Base-by-base conservation (phyloP, 1,140 invertebrate genomes). In the Episyrphus balteatus region DNA sequence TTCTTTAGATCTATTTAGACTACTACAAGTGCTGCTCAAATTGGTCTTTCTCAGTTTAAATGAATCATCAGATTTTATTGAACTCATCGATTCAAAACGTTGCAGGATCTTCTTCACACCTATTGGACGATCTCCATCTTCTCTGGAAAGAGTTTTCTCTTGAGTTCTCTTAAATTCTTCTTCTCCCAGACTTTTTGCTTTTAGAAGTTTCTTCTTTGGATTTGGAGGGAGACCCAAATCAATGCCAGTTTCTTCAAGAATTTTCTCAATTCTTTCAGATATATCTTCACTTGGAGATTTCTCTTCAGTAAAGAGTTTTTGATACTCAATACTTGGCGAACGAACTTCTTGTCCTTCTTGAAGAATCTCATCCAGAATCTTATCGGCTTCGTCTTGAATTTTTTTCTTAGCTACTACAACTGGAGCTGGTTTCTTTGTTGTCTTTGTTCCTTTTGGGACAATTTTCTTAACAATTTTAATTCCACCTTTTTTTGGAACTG, bases 1-100 rank as follows among this genome's bases (percentile, higher is more conserved):
- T 12, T 36, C 14, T 12, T 36, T 36, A 1, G 51, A 50, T 19
- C 54, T 65, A 42, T 61, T 65, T 44, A 66, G 33, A 34, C 65
- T 66, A 34, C 60, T 65, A 2, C 60, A 60, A 26, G 45, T 61
- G 0, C 12, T 36, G 12, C 14, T 36, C 14, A 62, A 62, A 19
- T 66, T 62, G 62, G 65, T 66, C 31, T 60, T 58, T 3, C 60
- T 55, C 33, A 65, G 21, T 49, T 66, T 65, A 14, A 65, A 66
- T 2, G 53, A 53, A 19, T 40, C 55, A 18, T 51, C 50, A 8
- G 61, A 61, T 21, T 51, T 51, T 5, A 66, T 54, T 0, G 62
- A 66, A 26, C 55, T 62, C 53, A 66, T 55, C 1, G 62, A 66
- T 45, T 65, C 62, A 9, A 66, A 66, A 12, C 62, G 60, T 37